These are phyloP conservation scores for Clavelina lepadiformis DNA, from an alignment of 23 tunicate species.

Conservation along the genomic window DNA sequence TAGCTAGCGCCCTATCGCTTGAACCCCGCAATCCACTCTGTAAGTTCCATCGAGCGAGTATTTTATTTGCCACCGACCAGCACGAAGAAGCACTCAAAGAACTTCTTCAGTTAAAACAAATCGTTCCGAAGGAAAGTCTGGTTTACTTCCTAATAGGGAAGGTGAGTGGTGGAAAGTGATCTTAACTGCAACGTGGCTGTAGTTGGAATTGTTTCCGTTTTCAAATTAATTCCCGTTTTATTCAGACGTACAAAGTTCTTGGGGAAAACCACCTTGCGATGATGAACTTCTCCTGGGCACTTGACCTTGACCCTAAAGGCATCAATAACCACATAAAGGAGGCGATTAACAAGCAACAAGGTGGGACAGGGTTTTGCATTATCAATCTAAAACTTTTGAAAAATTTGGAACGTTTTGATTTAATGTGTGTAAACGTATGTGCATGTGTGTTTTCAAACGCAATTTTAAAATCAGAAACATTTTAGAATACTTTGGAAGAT, in stretches of 20 bases:
- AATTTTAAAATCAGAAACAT: too few species aligned
- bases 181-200: neutral
- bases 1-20: constrained; percentile 50
- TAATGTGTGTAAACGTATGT: neutral
- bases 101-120: constrained; percentile 51
- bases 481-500: too few species aligned
- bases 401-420: neutral
- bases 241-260: constrained; percentile 71
- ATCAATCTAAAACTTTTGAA: neutral
- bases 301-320: constrained; percentile 95
- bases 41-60: constrained; percentile 74
- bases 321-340: constrained; percentile 87
- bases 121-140: constrained; percentile 87
- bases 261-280: constrained; percentile 81
- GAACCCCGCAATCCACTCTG: constrained; percentile 86
- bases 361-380: too few species aligned
- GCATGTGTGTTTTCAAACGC: too few species aligned
- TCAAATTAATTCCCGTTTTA: neutral
- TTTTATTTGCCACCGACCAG: constrained; percentile 66
- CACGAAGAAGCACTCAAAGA: constrained; percentile 76
- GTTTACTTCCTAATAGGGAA: constrained; percentile 89
- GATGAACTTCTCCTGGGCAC: constrained; percentile 91
- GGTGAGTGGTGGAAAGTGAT: constrained; percentile 18
- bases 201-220: neutral
- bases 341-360: constrained; percentile 77